phyloP scores from a whole-genome alignment of 2,113 vertebrate species.

The Crotalus tigris region DNA sequence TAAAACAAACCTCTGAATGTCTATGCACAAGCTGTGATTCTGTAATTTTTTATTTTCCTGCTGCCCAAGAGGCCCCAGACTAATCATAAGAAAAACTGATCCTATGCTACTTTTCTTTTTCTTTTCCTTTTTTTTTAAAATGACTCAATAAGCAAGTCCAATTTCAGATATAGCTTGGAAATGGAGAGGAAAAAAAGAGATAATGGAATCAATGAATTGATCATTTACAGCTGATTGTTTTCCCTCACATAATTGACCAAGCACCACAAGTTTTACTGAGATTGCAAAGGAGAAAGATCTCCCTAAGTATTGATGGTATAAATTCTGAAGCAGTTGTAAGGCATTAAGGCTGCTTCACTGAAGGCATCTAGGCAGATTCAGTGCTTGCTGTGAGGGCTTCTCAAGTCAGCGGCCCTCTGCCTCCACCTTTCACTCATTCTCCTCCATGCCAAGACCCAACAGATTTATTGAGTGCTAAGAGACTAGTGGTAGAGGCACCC shows the following conservation, averaged over 20 bases:
- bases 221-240: not conserved
- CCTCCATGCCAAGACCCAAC: not conserved
- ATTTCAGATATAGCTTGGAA: not conserved
- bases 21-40: not conserved
- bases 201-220: not conserved
- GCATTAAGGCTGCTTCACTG: not conserved
- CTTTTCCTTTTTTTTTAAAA: not conserved
- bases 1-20: not conserved
- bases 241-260: not conserved
- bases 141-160: not conserved
- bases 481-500: not conserved
- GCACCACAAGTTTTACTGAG: not conserved
- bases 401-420: not conserved
- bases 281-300: not conserved
- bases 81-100: not conserved
- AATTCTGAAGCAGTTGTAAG: not conserved
- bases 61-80: not conserved
- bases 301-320: not conserved
- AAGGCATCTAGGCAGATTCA: not conserved
- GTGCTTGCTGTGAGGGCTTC: not conserved
- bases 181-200: not conserved
- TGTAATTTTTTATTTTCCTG: not conserved
- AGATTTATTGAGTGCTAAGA: not conserved
- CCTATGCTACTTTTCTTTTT: not conserved
- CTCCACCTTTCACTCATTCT: not conserved